Evolutionary conservation across 2,888 invertebrate genomes (phyloP), one percentile per base, ranked within the genome.

Genomic region (Leucozona laternaria): DNA sequence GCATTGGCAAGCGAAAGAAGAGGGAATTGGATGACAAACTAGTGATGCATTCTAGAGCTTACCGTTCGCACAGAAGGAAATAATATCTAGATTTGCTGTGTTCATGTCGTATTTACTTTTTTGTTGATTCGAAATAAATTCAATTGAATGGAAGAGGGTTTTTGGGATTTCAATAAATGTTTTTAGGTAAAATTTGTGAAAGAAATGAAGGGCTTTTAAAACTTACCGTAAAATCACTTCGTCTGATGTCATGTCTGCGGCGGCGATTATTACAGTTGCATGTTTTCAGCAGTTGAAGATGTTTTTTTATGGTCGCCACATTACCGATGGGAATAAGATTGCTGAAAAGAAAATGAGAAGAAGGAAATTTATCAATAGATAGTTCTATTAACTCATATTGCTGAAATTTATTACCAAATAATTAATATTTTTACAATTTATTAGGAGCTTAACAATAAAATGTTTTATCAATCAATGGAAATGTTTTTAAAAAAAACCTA

Each of bases 1-100:
- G 96, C 17, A 88, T 91, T 20, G 90, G 91, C 7, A 92, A 91
- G 48, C 91, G 91, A 55, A 90, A 89, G 66, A 88, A 89, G 34
- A 90, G 91, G 6, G 88, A 84, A 64, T 43, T 79, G 15, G 57
- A 78, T 28, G 71, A 79, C 22, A 62, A 81, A 25, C 64, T 68
- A 57, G 66, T 50, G 37, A 60, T 60, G 11, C 79, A 82, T 66
- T 79, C 82, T n/a, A 75, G 81, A 73, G 86, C 78, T 78, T 82
- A 86, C 71, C 78, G 79, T 34, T 25, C 73, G 55, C 78, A 73
- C 64, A 62, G 50, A n/a, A 70, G 81, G 64, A 78, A 64, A 81
- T 86, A 86, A 48, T 17, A 28, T 34, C 8, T 48, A 17, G 40
- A 45, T 45, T 20, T 62, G 28, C 8, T 66, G 25, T 31, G 11